phyloP scores from a whole-genome alignment of 2,113 vertebrate species.

The Plecturocebus donacophilus region DNA sequence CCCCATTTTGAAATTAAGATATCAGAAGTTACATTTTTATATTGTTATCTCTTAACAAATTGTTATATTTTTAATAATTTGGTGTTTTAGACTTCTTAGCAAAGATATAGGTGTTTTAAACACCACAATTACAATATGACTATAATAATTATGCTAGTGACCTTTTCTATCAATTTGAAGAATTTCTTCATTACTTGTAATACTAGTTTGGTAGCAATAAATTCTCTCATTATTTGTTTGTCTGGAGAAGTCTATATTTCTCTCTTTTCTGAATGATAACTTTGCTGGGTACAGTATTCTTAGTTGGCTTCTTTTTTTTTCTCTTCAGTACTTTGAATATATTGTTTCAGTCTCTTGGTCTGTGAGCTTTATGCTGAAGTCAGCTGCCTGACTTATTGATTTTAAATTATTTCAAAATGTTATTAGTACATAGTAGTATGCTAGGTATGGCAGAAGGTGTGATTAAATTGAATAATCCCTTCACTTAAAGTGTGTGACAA shows the following conservation, averaged over 20 bases:
- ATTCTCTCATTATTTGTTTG: neutral
- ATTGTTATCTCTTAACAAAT: neutral
- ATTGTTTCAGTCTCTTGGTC: neutral
- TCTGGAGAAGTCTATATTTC: neutral
- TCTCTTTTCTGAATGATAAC: neutral
- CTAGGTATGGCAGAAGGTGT: fast-evolving
- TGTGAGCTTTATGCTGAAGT: neutral
- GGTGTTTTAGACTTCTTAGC: neutral
- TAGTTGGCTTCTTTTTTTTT: neutral
- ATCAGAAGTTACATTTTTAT: neutral
- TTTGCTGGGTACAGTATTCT: neutral
- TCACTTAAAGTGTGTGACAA: neutral
- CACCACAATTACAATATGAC: neutral
- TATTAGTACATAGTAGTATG: neutral
- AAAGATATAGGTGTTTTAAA: neutral
- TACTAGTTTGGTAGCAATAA: neutral
- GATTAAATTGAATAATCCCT: neutral
- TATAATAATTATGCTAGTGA: neutral
- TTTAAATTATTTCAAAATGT: neutral
- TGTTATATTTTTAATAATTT: neutral
- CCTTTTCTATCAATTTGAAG: neutral
- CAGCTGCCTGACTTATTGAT: neutral
- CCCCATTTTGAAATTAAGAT: neutral
- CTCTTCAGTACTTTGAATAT: neutral
- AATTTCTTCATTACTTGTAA: neutral